phyloP scores from a whole-genome alignment of 2,113 vertebrate species.

The Corydoras maculifer region DNA sequence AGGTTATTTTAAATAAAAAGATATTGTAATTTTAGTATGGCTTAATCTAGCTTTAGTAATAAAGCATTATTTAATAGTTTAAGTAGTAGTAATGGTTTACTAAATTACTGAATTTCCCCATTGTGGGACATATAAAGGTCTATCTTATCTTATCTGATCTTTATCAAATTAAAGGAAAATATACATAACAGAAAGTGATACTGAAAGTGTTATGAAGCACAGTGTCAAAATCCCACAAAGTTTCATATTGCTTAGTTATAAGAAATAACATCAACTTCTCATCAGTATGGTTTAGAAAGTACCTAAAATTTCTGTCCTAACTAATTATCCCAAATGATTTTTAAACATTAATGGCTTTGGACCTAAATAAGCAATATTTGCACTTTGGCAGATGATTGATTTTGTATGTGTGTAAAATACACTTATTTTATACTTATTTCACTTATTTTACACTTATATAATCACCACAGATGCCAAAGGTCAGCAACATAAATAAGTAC shows the following conservation, averaged over 20 bases:
- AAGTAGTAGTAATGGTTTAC: too few species aligned
- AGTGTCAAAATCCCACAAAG: neutral
- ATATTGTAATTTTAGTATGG: too few species aligned
- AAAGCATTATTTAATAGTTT: too few species aligned
- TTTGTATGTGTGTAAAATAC: neutral
- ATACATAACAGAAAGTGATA: neutral
- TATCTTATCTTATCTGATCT: neutral
- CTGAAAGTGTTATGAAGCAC: neutral
- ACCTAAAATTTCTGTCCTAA: neutral
- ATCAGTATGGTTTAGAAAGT: conserved; percentile 1
- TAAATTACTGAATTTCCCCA: too few species aligned
- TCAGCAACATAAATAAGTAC: too few species aligned
- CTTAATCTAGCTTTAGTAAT: too few species aligned
- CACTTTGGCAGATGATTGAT: neutral
- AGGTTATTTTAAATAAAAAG: too few species aligned
- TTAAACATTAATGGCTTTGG: too few species aligned
- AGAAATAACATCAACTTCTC: neutral
- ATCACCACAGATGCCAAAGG: too few species aligned
- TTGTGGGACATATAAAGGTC: too few species aligned
- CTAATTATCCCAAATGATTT: too few species aligned
- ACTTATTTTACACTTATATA: neutral
- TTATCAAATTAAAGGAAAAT: neutral
- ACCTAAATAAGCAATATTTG: too few species aligned
- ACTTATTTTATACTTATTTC: neutral
- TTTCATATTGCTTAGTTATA: neutral